phyloP scores from a whole-genome alignment of 1,140 invertebrate species.

The Drosophila ogumai region DNA sequence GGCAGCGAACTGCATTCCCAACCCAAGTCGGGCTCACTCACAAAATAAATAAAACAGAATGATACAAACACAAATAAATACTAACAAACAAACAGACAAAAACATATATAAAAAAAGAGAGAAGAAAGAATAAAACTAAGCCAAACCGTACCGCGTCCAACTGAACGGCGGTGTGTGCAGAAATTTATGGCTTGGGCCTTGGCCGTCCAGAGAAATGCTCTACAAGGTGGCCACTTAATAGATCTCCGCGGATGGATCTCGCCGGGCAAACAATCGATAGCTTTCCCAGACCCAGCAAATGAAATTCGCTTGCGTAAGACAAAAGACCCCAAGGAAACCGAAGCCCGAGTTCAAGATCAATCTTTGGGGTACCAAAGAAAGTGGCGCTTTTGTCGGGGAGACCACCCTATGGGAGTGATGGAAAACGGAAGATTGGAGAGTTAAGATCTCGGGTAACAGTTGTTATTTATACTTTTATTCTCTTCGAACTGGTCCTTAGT shows the following conservation, averaged over 20 bases:
- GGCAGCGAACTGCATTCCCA: slow-evolving; percentile 39
- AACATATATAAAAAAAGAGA: slow-evolving; percentile 4
- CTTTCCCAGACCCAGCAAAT: slow-evolving; percentile 18
- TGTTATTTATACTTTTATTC: slow-evolving; percentile 20
- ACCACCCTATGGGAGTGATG: slow-evolving; percentile 42
- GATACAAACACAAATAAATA: slow-evolving; percentile 43
- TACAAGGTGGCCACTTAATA: slow-evolving; percentile 52
- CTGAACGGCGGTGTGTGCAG: slow-evolving; percentile 45
- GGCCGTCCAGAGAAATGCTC: slow-evolving; percentile 59
- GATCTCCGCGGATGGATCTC: slow-evolving; percentile 8
- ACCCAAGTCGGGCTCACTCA: slow-evolving; percentile 35
- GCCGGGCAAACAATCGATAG: slow-evolving; percentile 54
- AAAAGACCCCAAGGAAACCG: slow-evolving; percentile 14
- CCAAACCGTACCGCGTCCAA: slow-evolving; percentile 22
- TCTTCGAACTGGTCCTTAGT: neutral
- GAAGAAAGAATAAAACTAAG: slow-evolving; percentile 31
- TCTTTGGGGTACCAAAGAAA: slow-evolving; percentile 34
- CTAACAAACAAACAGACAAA: neutral
- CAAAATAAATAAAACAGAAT: slow-evolving; percentile 54
- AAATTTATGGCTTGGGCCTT: slow-evolving; percentile 68
- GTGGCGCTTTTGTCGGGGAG: slow-evolving; percentile 17
- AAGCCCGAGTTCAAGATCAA: slow-evolving; percentile 21
- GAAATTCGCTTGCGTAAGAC: slow-evolving; percentile 42
- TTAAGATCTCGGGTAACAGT: slow-evolving; percentile 27
- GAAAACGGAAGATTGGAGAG: slow-evolving; percentile 18